These are phyloP conservation scores for Saimiri boliviensis DNA, from an alignment of 2,113 vertebrate genomes.

Conservation along the genomic window DNA sequence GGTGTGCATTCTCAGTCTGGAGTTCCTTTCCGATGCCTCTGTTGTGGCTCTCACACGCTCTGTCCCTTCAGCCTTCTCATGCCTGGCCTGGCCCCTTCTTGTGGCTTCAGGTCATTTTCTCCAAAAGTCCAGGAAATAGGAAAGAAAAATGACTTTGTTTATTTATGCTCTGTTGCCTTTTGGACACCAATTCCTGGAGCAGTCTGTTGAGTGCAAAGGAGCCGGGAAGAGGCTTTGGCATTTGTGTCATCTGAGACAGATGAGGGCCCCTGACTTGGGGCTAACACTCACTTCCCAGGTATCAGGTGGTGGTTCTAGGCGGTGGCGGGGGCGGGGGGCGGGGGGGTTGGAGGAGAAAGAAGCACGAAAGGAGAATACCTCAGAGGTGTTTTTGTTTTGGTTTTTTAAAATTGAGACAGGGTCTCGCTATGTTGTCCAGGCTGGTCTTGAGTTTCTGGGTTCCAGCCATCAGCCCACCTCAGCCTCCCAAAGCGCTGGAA, in stretches of 20 bases:
- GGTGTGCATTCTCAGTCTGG: neutral
- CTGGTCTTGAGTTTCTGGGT: too few species aligned
- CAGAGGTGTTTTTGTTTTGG: too few species aligned
- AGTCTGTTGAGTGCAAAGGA: neutral
- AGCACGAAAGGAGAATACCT: neutral
- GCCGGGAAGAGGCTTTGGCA: neutral
- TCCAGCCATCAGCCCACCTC: too few species aligned
- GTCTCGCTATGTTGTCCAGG: too few species aligned
- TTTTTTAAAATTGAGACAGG: too few species aligned
- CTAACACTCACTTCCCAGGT: neutral
- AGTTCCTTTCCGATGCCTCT: neutral
- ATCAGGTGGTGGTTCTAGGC: too few species aligned
- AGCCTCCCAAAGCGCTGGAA: too few species aligned
- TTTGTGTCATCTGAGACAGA: neutral
- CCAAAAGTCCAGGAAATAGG: conserved; percentile 55
- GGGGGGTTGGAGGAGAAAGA: neutral
- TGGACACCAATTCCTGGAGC: conserved; percentile 45
- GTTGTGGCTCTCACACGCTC: neutral
- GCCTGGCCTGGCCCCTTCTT: neutral
- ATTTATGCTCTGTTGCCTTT: conserved; percentile 50
- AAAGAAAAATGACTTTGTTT: conserved; percentile 28
- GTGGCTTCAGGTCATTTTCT: neutral
- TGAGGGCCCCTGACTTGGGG: neutral
- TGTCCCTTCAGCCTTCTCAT: neutral
- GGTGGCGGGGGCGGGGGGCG: too few species aligned